These are phyloP conservation scores for Heliangelus exortis DNA, from an alignment of 2,797 vertebrate species.

Conservation along the genomic window DNA sequence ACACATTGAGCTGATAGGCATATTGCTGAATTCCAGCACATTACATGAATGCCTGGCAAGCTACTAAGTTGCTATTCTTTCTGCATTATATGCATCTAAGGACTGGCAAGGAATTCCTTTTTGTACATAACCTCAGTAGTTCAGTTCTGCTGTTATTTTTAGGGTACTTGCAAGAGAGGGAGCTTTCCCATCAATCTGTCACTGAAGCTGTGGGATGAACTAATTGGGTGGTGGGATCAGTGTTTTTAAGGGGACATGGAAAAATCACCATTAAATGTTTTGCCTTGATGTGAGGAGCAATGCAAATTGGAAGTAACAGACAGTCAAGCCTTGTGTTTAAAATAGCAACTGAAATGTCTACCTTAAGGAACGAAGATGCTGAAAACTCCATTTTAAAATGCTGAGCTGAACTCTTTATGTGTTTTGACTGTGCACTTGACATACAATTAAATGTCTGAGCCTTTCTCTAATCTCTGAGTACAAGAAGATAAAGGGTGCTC, in stretches of 20 bases:
- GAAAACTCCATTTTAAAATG: slow-evolving; percentile 1
- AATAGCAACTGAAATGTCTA: not conserved
- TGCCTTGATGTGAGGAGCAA: not conserved
- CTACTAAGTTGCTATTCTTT: not conserved
- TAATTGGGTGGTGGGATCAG: not conserved
- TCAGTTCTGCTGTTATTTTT: not conserved
- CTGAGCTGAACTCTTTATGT: not conserved
- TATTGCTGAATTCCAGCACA: not conserved
- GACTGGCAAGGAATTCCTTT: not conserved
- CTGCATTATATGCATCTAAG: not conserved
- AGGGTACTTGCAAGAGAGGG: not conserved
- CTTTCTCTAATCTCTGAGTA: slow-evolving; percentile 1
- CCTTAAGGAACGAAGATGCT: not conserved
- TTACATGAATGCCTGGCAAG: not conserved
- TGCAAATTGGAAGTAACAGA: not conserved
- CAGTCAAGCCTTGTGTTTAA: not conserved
- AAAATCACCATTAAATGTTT: not conserved
- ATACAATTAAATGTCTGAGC: not conserved
- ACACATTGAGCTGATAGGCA: not conserved
- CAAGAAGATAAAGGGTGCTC: slow-evolving; percentile 22
- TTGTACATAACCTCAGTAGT: not conserved
- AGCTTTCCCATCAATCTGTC: not conserved
- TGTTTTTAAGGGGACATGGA: not conserved
- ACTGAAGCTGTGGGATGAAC: not conserved
- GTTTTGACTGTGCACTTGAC: not conserved